Base-by-base conservation (phyloP, 2,888 invertebrate genomes). In the Cerceris rybyensis region DNA sequence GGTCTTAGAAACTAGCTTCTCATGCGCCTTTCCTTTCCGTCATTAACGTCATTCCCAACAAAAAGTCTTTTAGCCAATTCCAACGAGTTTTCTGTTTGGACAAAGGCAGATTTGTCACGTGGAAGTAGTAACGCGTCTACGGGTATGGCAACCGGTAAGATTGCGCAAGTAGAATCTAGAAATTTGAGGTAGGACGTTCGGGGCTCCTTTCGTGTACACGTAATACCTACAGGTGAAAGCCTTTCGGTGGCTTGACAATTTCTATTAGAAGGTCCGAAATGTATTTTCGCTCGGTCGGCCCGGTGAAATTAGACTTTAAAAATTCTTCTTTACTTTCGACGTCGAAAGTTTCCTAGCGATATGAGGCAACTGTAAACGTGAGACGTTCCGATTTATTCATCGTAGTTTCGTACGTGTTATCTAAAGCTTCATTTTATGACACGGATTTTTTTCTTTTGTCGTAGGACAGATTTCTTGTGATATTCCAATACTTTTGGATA, bases 141-240 rank as follows among this genome's bases (percentile, higher is more conserved):
- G 50, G 8, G 52, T 28, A 78, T 39, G 28, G 58, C 59, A 64
- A 70, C 43, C 58, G 60, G 59, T 55, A 59, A 41, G 11, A 55
- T 85, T 85, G 81, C 83, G 75, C 66, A 85, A 85, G 39, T 42
- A 16, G 43, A 65, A 64, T 77, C 75, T 78, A 78, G 70, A 85
- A 85, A 85, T 85, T 85, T 83, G 77, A 77, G 79, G 58, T 79
- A 81, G 75, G 70, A 80, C 68, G 67, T 67, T 59, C 49, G 59
- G 50, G 46, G 14, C 63, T 67, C 65, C 74, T 67, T 70, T 66
- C 46, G 46, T 17, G 55, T 64, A 39, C 57, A 55, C 70, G 39
- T 70, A 64, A 74, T 68, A 42, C 41, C 42, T n/a, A 39, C 43
- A 14, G 59, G 79, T 79, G 79, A 81, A 86, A 86, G 79, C 79